Conservation (phyloP, 2,888 invertebrate species). For the Elmis aenea region DNA sequence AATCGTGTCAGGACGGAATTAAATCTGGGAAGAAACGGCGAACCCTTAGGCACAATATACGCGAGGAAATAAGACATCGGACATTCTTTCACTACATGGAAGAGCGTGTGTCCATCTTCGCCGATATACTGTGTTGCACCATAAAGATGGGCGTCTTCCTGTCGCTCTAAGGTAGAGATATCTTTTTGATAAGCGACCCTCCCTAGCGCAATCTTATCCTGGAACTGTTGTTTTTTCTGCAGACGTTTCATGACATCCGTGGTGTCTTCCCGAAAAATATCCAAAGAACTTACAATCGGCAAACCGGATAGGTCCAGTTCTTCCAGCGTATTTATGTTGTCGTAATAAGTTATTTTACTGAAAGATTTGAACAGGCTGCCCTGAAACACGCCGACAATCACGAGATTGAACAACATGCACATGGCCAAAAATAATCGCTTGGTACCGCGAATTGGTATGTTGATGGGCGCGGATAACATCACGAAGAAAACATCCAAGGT, state of each 20-base stretch:
- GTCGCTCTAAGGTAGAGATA: constrained; percentile 37
- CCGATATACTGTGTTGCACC: constrained; percentile 34
- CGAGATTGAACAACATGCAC: constrained; percentile 42
- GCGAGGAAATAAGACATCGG: constrained; percentile 45
- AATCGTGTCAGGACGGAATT: constrained; percentile 39
- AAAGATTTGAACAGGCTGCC: constrained; percentile 46
- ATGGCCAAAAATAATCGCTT: constrained; percentile 34
- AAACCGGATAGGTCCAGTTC: constrained; percentile 44
- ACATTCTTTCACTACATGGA: constrained; percentile 48
- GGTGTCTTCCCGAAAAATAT: constrained; percentile 35
- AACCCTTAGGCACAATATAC: constrained; percentile 46
- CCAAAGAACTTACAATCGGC: constrained; percentile 36
- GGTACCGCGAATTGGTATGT: not conserved
- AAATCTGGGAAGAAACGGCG: constrained; percentile 42
- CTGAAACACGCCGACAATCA: constrained; percentile 43
- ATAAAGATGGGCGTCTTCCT: constrained; percentile 37
- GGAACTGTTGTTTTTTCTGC: not conserved
- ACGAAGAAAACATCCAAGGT: not conserved
- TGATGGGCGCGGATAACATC: not conserved
- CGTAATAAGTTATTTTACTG: constrained; percentile 43
- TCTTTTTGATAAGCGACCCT: constrained; percentile 25
- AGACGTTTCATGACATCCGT: constrained; percentile 4
- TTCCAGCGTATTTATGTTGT: constrained; percentile 45
- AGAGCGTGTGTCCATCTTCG: constrained; percentile 35
- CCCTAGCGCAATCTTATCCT: constrained; percentile 9